These are phyloP conservation scores for Euura saliciscinereae DNA, from an alignment of 1,140 invertebrate species.

Conservation along the genomic window DNA sequence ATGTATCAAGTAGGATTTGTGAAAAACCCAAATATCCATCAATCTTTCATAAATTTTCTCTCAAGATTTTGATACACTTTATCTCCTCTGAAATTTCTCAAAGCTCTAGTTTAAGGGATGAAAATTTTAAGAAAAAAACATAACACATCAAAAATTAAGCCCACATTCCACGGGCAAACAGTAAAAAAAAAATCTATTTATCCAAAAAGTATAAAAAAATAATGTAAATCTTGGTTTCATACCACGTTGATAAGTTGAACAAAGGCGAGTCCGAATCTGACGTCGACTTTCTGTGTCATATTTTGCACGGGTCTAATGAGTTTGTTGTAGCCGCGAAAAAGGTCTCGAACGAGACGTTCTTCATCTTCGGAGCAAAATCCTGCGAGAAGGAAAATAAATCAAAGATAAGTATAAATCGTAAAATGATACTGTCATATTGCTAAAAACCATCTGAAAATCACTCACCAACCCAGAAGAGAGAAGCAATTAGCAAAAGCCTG, in stretches of 20 bases:
- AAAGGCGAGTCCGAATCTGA: slow-evolving; percentile 95
- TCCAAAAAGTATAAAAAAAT: not conserved
- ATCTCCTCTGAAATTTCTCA: too few species aligned
- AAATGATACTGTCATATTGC: not conserved
- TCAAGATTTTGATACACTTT: too few species aligned
- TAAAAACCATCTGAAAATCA: not conserved
- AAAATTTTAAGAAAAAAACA: not conserved
- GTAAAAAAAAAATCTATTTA: slow-evolving; percentile 8
- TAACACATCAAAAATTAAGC: not conserved
- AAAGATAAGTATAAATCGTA: too few species aligned
- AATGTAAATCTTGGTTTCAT: slow-evolving; percentile 58
- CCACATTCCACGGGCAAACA: too few species aligned
- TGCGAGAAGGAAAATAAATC: slow-evolving; percentile 37
- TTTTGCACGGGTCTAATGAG: slow-evolving; percentile 97
- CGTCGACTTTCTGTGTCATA: slow-evolving; percentile 96
- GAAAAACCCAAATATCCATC: too few species aligned
- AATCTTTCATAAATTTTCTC: too few species aligned
- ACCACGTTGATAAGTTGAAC: slow-evolving; percentile 99
- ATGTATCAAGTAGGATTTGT: too few species aligned
- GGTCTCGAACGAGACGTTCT: slow-evolving; percentile 91
- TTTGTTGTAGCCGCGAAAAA: slow-evolving; percentile 99
- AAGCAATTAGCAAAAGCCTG: slow-evolving; percentile 46
- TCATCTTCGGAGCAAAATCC: slow-evolving; percentile 90
- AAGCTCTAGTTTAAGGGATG: too few species aligned
- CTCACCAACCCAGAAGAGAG: slow-evolving; percentile 50